phyloP scores from a whole-genome alignment of 2,797 vertebrate genomes.

The Danio jaintianensis region DNA sequence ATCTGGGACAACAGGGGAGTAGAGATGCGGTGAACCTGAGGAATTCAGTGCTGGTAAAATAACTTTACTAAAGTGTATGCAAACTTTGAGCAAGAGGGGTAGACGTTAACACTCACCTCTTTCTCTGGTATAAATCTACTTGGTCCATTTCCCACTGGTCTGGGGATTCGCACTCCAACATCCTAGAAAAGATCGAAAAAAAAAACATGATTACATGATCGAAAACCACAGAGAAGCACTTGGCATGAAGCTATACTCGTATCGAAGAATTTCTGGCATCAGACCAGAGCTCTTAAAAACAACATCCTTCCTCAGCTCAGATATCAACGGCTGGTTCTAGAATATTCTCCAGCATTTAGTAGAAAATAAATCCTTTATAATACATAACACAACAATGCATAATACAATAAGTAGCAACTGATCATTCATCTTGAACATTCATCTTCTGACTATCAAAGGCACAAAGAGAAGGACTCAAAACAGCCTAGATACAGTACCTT shows the following conservation, averaged over 20 bases:
- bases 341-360: background rate
- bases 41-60: background rate
- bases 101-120: slow-evolving; percentile 81
- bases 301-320: slow-evolving; percentile 29
- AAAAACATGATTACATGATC: background rate
- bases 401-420: background rate
- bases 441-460: background rate
- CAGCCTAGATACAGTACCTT: background rate
- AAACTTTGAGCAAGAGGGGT: background rate
- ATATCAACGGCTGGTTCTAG: background rate
- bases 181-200: slow-evolving; percentile 80
- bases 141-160: slow-evolving; percentile 95
- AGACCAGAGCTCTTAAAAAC: slow-evolving; percentile 34
- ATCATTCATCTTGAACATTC: slow-evolving; percentile 1
- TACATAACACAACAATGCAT: background rate
- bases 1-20: slow-evolving; percentile 76
- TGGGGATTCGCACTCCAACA: slow-evolving; percentile 94
- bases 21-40: background rate
- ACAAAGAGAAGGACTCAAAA: slow-evolving; percentile 10
- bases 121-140: slow-evolving; percentile 99
- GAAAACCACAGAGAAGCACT: background rate
- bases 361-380: background rate
- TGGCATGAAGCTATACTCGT: background rate
- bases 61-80: background rate
- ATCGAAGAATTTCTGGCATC: slow-evolving; percentile 27